Evolutionary conservation across 2,888 invertebrate genomes (phyloP).

Genomic region (Orthosia cruda): DNA sequence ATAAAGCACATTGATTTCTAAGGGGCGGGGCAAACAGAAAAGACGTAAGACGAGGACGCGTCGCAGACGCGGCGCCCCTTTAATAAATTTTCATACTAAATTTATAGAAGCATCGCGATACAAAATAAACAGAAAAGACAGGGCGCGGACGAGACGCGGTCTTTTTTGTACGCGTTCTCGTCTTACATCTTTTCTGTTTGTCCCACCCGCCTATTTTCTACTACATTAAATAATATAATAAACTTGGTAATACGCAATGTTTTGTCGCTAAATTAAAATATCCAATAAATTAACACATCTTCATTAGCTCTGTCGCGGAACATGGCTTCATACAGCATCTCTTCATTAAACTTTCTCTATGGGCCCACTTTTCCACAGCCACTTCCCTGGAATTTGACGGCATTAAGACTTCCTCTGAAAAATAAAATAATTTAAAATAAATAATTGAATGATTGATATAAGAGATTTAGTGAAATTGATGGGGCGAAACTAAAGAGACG

Average conservation of each 20-base stretch:
- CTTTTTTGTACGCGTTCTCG: too few relatives aligned
- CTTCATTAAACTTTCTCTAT: slow-evolving; percentile 55
- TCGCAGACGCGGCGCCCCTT: too few relatives aligned
- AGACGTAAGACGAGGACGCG: too few relatives aligned
- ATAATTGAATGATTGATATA: not conserved
- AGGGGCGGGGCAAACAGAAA: too few relatives aligned
- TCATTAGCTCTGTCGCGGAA: slow-evolving; percentile 63
- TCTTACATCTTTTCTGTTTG: too few relatives aligned
- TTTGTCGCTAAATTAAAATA: slow-evolving; percentile 11
- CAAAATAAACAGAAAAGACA: too few relatives aligned
- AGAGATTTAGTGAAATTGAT: not conserved
- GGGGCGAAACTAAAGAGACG: not conserved
- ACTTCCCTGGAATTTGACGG: slow-evolving; percentile 43
- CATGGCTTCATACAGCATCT: slow-evolving; percentile 70
- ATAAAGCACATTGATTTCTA: not conserved
- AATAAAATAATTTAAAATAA: slow-evolving; percentile 24
- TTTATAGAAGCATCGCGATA: too few relatives aligned
- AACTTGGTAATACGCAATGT: slow-evolving; percentile 35
- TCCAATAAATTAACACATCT: slow-evolving; percentile 65
- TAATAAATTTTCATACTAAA: too few relatives aligned
- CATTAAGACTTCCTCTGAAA: slow-evolving; percentile 65
- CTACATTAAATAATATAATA: slow-evolving; percentile 44
- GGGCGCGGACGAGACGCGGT: too few relatives aligned
- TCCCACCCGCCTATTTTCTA: too few relatives aligned
- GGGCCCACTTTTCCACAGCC: slow-evolving; percentile 37